Base-by-base conservation (phyloP, 2,113 vertebrate genomes). In the Benitochromis conjunctus region DNA sequence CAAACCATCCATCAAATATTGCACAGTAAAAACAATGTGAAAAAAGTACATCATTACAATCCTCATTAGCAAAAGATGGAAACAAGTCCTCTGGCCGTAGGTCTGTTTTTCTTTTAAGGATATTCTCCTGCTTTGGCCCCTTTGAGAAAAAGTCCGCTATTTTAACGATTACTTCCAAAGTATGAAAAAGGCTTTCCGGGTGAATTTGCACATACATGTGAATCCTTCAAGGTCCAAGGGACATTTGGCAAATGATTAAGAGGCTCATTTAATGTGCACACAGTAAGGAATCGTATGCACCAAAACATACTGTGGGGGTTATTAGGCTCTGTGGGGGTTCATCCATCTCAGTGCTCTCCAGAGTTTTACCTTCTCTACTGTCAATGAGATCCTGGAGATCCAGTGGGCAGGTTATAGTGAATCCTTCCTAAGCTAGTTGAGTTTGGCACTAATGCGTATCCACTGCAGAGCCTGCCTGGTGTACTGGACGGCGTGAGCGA, bases 381-480 rank as follows among this genome's bases (percentile, higher is more conserved):
- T 38, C 38, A 82, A 43, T 60, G n/a, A 82, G 54, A 56, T 18
- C 66, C 60, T 38, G 36, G 11, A 77, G 46, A 79, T 81, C 58
- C 87, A 88, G 64, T 24, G 41, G 48, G 34, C 11, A 31, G 66
- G 43, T 57, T 46, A 13, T 26, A 54, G 48, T 46, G 51, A 86
- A 84, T 89, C 88, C 81, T 83, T 43, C 71, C 71, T 89, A 86
- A 91, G 91, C 96, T 97, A 98, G 19, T 97, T 96, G 79, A 97
- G 95, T 93, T 98, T 98, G 93, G 96, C 76, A 78, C 97, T 99
- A 46, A 97, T 98, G 81, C 98, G 97, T 88, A 99, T 97, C 99
- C 99, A 99, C 94, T 98, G 97, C 46, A 99, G 97, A 94, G 98
- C 99, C 94, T 99, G 98, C 89, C 98, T 97, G 87, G 97, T 99